These are phyloP conservation scores for Cephus pulcher DNA, from an alignment of 2,888 invertebrate genomes.

Conservation along the genomic window DNA sequence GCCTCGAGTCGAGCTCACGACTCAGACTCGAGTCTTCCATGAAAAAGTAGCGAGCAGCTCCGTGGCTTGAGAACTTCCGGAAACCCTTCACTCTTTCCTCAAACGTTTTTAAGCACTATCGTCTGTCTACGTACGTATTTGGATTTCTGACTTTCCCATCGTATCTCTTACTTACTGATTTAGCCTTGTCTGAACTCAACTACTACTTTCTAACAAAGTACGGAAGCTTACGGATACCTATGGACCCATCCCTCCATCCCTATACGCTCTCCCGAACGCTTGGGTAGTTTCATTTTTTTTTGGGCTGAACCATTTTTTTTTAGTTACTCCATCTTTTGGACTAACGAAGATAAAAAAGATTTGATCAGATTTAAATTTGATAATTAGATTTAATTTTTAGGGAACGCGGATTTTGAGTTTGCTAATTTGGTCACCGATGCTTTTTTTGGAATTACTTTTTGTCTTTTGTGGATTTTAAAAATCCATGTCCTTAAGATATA, in stretches of 20 bases:
- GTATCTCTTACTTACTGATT: constrained; percentile 11
- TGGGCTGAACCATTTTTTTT: not conserved
- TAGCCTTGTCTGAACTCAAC: not conserved
- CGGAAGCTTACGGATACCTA: not conserved
- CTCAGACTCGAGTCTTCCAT: constrained; percentile 8
- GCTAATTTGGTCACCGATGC: too few species aligned
- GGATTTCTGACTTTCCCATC: not conserved
- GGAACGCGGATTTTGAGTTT: not conserved
- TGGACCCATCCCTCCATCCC: not conserved
- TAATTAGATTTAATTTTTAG: not conserved
- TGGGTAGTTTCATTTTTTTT: not conserved
- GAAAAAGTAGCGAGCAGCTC: not conserved
- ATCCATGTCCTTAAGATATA: not conserved
- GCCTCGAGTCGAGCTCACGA: not conserved
- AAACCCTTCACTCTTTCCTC: constrained; percentile 23
- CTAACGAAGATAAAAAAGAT: not conserved
- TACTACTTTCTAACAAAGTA: not conserved
- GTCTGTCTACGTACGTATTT: constrained; percentile 4
- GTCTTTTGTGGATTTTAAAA: not conserved
- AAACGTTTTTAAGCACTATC: constrained; percentile 37
- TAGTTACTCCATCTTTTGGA: not conserved
- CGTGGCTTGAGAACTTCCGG: constrained; percentile 29
- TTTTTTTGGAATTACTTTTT: not conserved
- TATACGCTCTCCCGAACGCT: not conserved
- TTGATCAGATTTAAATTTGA: not conserved